Conservation (phyloP, 2,113 vertebrate genomes). For the Gallinago media region DNA sequence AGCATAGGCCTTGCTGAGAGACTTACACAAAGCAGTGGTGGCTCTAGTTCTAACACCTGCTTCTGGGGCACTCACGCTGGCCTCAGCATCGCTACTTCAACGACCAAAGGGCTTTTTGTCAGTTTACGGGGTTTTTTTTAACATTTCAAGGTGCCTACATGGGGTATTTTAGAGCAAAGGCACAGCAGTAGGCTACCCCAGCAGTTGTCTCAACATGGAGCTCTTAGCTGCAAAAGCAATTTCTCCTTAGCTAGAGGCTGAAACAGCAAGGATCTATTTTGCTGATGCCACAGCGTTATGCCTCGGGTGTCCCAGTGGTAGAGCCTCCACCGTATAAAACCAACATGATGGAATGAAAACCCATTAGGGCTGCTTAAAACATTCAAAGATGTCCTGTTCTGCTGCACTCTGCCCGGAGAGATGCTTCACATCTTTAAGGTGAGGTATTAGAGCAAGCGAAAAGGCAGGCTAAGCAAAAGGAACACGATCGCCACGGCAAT, state of each 20-base stretch:
- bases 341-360: background rate
- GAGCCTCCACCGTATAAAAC: background rate
- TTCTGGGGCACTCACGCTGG: background rate
- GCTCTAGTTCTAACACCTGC: background rate
- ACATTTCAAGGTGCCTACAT: background rate
- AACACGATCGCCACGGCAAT: rapidly evolving
- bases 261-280: background rate
- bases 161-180: background rate
- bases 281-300: background rate
- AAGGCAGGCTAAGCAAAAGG: background rate
- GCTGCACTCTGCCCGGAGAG: background rate
- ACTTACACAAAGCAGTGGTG: background rate
- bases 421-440: background rate
- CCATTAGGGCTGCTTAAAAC: background rate
- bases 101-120: background rate
- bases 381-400: background rate
- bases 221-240: background rate
- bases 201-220: background rate
- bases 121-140: background rate
- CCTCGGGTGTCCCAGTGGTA: background rate
- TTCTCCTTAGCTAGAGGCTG: background rate
- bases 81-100: background rate
- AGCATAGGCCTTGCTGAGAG: background rate
- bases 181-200: background rate
- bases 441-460: background rate